These are phyloP conservation scores for Hippoglossus hippoglossus DNA, from an alignment of 2,797 vertebrate genomes.

Conservation along the genomic window DNA sequence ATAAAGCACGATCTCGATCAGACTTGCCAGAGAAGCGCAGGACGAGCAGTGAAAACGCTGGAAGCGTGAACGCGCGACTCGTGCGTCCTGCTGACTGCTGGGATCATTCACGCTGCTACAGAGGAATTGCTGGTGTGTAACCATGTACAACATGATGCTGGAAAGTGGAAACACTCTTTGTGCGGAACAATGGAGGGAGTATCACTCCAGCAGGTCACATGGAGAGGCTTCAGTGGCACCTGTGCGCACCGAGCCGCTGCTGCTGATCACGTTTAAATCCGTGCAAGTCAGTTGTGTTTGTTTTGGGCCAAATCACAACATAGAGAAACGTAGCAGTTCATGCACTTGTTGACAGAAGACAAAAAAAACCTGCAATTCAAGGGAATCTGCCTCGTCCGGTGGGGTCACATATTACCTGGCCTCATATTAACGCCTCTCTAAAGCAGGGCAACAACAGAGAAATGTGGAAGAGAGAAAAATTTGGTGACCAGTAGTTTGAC, in stretches of 20 bases:
- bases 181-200: constrained; percentile 56
- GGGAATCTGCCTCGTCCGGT: no score
- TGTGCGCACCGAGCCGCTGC: constrained; percentile 10
- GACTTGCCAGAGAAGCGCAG: constrained; percentile 25
- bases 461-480: no score
- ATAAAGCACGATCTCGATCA: background rate
- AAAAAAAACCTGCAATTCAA: no score
- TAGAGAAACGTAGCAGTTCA: no score
- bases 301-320: no score
- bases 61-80: constrained; percentile 41
- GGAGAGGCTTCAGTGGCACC: constrained; percentile 42
- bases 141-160: constrained; percentile 42
- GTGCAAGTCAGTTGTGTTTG: no score
- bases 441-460: no score
- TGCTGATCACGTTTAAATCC: no score
- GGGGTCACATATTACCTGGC: no score
- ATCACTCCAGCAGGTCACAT: constrained; percentile 34
- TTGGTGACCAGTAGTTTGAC: no score
- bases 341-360: no score
- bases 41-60: constrained; percentile 51
- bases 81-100: constrained; percentile 31
- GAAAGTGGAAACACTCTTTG: constrained; percentile 60
- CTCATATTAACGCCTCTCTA: no score
- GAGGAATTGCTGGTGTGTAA: constrained; percentile 46
- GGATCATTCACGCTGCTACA: constrained; percentile 38